Base-by-base conservation (phyloP, 30 jellyfish, hydroid and myxozoan genomes). In the Phacellophora camtschatica region DNA sequence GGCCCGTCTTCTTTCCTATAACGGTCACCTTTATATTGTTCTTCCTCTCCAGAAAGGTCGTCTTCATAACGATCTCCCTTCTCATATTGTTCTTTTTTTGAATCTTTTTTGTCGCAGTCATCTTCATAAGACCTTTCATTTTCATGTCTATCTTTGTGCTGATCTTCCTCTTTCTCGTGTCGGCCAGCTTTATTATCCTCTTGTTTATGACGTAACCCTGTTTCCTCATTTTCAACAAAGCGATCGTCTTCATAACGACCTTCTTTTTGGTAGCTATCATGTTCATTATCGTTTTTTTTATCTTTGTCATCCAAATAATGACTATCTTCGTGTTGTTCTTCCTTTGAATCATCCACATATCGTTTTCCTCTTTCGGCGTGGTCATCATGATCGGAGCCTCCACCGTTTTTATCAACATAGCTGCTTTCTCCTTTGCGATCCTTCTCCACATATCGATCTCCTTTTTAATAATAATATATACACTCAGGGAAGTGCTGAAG, bases 201-300 rank as follows among this genome's bases (percentile, higher is more conserved):
- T 1, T 58, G 37, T 0, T 58, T 15, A n/a, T 28, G n/a, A 28
- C 23, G 37, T 8, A 16, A 28, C 42, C 23, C 73, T 5, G 18
- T n/a, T n/a, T n/a, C n/a, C n/a, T n/a, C n/a, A 6, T 53, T 33
- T 15, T 53, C 84, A n/a, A 45, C 84, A 42, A 39, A 41, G 53
- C 4, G 4, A 7, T 46, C 61, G 61, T 46, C 61, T 28, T 46
- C 61, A 11, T 16, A 46, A 28, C 61, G n/a, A 10, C 20, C 61
- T 46, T 46, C 61, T 2, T 9, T 28, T 10, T 11, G 28, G 20
- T 46, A 46, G n/a, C n/a, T n/a, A n/a, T n/a, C n/a, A n/a, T n/a
- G n/a, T n/a, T n/a, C n/a, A n/a, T n/a, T n/a, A n/a, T n/a, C 15
- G 15, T 5, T 45, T 7, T 37, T 65, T 18, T 72, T 63, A 20